Conservation (phyloP, 1,140 invertebrate species). For the Chymomyza costata region DNA sequence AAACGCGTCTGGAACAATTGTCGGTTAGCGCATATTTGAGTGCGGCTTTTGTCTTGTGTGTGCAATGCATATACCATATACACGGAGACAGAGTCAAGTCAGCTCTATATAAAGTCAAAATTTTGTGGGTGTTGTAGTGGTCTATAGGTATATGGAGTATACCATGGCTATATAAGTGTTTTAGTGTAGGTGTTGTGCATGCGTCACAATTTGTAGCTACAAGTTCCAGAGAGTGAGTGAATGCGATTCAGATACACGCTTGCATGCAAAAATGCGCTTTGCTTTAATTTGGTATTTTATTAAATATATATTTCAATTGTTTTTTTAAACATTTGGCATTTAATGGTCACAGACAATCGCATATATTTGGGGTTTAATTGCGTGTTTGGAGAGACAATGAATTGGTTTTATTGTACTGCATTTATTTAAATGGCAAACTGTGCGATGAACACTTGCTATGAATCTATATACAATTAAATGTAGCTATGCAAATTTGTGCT, state of each 20-base stretch:
- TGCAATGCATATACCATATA: no score
- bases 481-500: no score
- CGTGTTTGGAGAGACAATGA: no score
- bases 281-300: conserved; percentile 15
- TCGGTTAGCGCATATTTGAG: conserved; percentile 29
- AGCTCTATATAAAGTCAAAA: no score
- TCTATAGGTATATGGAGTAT: conserved; percentile 15
- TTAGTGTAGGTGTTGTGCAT: conserved; percentile 6
- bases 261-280: conserved; percentile 10
- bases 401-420: conserved; percentile 7
- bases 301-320: conserved; percentile 12
- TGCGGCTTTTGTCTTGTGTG: not conserved
- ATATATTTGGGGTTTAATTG: conserved; percentile 7
- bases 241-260: conserved; percentile 2
- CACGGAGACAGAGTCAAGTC: no score
- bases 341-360: conserved; percentile 11
- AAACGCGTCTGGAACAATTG: no score
- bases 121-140: conserved; percentile 23
- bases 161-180: conserved; percentile 5
- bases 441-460: no score
- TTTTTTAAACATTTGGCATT: conserved; percentile 25
- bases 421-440: no score
- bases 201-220: conserved; percentile 31
- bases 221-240: conserved; percentile 41
- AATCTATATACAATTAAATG: no score